Base-by-base conservation (phyloP, 2,113 vertebrate genomes). In the Dunckerocampus dactyliophorus region DNA sequence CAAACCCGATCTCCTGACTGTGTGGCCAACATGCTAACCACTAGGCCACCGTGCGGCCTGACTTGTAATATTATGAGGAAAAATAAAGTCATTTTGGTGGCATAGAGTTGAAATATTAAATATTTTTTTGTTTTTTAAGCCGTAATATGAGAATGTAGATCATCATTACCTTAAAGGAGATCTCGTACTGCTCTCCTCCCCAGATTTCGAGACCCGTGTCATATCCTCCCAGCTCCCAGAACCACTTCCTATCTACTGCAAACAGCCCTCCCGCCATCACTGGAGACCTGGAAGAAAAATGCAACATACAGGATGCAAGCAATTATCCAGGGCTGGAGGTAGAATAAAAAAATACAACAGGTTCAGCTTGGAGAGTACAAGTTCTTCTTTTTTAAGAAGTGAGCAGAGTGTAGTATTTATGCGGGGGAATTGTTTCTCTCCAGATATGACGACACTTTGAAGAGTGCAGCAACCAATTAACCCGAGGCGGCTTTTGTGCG, bases 231-330 rank as follows among this genome's bases (percentile, higher is more conserved):
- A 91, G 80, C 55, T 91, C 89, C 90, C 88, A 88, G 89, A 99
- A 99, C 97, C 97, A 99, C 90, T 95, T 95, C 87, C 92, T 95
- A 77, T 99, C 93, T 77, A 99, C 93, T 12, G 95, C 94, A 37
- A 99, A 99, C 56, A 99, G 91, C 56, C 97, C 97, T 7, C 97
- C 97, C 1, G 97, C 97, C 97, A 99, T 99, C 83, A 99, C 97
- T 1, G 97, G 97, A 63, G 97, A 99, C 89, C 97, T 98, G 80
- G 1, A 67, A 49, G 77, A 69, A 20, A 65, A 12, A 81, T 8
- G 39, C 16, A 17, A 47, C n/a, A 47, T 47, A 28, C 50, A 24
- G 8, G 3, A 15, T 17, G 4, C 17, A 56, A 14, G 21, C 50
- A 24, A 52, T 15, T 16, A 31, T 21, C 14, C 24, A 24, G 4